These are phyloP conservation scores for Nowickia ferox DNA, from an alignment of 2,888 invertebrate species.

Conservation along the genomic window DNA sequence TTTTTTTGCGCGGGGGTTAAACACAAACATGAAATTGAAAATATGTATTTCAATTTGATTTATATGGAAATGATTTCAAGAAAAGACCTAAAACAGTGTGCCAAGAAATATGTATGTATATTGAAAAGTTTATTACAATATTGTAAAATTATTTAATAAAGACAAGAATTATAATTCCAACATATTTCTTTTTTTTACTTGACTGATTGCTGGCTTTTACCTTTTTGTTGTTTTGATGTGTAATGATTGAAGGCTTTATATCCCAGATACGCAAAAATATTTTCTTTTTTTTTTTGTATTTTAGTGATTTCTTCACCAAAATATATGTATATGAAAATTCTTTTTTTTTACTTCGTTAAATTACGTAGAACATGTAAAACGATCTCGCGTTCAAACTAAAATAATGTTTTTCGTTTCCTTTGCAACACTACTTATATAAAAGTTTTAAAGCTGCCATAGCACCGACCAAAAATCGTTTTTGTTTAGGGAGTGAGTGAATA, in stretches of 20 bases:
- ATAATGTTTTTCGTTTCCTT: slow-evolving; percentile 65
- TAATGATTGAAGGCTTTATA: slow-evolving; percentile 79
- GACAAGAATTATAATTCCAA: too few relatives aligned
- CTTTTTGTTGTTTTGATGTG: slow-evolving; percentile 76
- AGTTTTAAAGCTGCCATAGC: slow-evolving; percentile 32
- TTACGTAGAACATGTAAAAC: slow-evolving; percentile 52
- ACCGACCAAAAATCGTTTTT: slow-evolving; percentile 41
- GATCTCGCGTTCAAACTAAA: slow-evolving; percentile 60
- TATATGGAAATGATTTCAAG: too few relatives aligned
- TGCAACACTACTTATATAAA: slow-evolving; percentile 67
- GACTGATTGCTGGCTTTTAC: slow-evolving; percentile 34
- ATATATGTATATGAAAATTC: slow-evolving; percentile 6
- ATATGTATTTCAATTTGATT: too few relatives aligned
- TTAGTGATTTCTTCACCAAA: slow-evolving; percentile 38
- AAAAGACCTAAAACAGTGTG: too few relatives aligned
- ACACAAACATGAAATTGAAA: too few relatives aligned
- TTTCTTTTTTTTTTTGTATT: slow-evolving; percentile 67
- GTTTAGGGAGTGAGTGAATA: slow-evolving; percentile 58
- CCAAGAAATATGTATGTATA: too few relatives aligned
- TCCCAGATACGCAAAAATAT: slow-evolving; percentile 80
- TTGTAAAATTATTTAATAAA: too few relatives aligned
- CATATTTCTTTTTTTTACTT: background rate
- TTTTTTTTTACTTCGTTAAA: slow-evolving; percentile 10
- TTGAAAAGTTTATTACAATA: too few relatives aligned
- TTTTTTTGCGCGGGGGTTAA: too few relatives aligned